Percentiles rank a stretch among this genome's conserved stretches.
Evolutionary conservation across 2,797 vertebrate species (phyloP).

Genomic region (Tolypeutes matacus): DNA sequence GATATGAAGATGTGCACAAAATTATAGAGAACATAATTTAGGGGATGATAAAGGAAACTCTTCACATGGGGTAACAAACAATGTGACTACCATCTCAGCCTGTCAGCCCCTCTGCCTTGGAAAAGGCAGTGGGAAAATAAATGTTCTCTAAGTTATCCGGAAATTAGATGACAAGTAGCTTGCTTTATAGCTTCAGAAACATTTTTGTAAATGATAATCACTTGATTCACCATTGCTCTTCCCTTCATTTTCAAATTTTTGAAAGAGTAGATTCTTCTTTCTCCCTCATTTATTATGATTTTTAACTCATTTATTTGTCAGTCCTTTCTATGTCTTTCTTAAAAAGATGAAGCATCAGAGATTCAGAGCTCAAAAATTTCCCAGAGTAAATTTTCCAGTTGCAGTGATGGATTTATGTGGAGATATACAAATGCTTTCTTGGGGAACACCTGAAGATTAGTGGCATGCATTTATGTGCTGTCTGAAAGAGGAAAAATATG

Average conservation of each 20-base stretch:
- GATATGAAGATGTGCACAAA: background rate
- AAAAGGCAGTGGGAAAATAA: background rate
- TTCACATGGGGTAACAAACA: background rate
- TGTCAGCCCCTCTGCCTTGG: background rate
- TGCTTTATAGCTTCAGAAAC: background rate
- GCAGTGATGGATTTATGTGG: background rate
- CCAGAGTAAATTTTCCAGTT: background rate
- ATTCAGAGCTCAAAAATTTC: background rate
- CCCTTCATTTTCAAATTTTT: constrained; percentile 20
- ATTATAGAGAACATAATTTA: background rate
- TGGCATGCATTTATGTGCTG: background rate
- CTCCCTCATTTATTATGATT: background rate
- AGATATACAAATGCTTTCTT: background rate
- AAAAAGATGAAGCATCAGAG: background rate
- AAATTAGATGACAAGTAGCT: background rate
- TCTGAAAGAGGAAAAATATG: background rate
- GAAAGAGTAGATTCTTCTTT: background rate
- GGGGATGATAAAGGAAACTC: background rate
- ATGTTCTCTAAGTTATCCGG: background rate
- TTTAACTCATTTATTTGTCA: background rate
- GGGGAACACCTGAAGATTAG: background rate
- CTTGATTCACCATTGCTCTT: background rate
- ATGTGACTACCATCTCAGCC: background rate
- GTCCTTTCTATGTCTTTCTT: background rate
- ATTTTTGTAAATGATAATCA: background rate